A percentile compares a stretch with the other conserved stretches of the same genome.
Evolutionary conservation across 2,797 vertebrate genomes (phyloP).

Genomic region (Miichthys miiuy): DNA sequence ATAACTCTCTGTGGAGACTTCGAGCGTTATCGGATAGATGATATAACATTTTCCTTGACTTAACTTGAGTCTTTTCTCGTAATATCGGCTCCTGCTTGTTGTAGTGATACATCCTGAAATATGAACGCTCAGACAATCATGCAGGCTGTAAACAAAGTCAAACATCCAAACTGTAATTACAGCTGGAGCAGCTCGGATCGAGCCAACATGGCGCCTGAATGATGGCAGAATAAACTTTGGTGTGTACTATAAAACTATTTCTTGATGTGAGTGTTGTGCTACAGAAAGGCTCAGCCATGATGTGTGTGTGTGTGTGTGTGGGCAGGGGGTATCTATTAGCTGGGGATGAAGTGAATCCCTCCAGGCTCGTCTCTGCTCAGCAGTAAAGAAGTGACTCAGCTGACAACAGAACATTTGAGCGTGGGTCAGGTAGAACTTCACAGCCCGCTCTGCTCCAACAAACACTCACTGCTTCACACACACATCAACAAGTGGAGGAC

Average conservation of each 20-base stretch:
- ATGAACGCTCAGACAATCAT: too few species aligned
- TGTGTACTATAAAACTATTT: too few species aligned
- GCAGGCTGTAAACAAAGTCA: too few species aligned
- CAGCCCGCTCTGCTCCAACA: conserved; percentile 5
- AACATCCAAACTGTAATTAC: background rate
- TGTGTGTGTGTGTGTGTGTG: background rate
- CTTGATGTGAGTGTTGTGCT: background rate
- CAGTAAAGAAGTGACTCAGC: conserved; percentile 43
- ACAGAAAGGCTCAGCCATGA: background rate
- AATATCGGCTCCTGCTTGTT: too few species aligned
- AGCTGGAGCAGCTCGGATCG: background rate
- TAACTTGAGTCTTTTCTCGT: too few species aligned
- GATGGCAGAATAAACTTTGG: too few species aligned
- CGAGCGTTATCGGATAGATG: too few species aligned
- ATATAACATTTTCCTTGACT: too few species aligned
- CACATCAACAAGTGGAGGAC: background rate
- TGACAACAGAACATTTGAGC: conserved; percentile 25
- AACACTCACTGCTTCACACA: background rate
- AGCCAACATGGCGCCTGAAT: background rate
- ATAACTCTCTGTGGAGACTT: too few species aligned
- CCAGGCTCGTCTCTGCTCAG: conserved; percentile 26
- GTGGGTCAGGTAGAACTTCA: conserved; percentile 31
- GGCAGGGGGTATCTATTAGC: background rate
- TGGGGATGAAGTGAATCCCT: conserved; percentile 22
- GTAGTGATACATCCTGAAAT: too few species aligned